Base-by-base conservation (phyloP, 2,797 vertebrate species). In the Uromys caudimaculatus region DNA sequence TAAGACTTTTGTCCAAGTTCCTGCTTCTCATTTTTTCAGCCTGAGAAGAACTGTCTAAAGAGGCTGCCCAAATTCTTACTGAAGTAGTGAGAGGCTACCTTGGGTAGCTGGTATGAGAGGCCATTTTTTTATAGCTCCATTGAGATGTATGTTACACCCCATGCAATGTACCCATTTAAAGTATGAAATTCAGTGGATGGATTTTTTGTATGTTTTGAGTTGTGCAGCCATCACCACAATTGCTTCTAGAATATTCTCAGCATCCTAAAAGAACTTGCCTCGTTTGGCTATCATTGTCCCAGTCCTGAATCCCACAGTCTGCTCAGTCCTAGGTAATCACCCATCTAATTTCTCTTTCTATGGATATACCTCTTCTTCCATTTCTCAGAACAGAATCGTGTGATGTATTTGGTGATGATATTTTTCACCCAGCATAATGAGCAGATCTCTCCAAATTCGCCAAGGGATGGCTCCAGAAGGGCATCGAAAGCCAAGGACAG, bases 311-410 rank as follows among this genome's bases (percentile, higher is more conserved):
- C 67, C 24, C 62, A 69, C 38, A 64, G 19, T 38, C 60, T 38
- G 23, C 56, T 38, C 60, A 89, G 54, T 76, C 21, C 58, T 88
- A 58, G 79, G 32, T 78, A 93, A 82, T 50, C n/a, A 84, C 21
- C 91, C 94, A 84, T 83, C 41, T 67, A 85, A 58, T 85, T 97
- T 96, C 69, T 87, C 52, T 91, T 96, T 90, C 93, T 92, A 44
- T 56, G 32, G 24, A 91, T 87, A 93, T 81, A 58, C 64, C 64
- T 89, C 44, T 38, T 81, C 11, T 94, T 38, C 67, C 47, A 89
- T 81, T 92, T 97, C 47, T 76, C 47, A 92, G 32, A 90, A 91
- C 69, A 62, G 76, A 96, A 84, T 73, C 54, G 76, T 58, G 76
- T 3, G 32, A 10, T 67, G 29, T 73, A 29, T 93, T 78, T 92